These are phyloP conservation scores for Chrysoperla carnea DNA, from an alignment of 1,140 invertebrate species.

Conservation along the genomic window DNA sequence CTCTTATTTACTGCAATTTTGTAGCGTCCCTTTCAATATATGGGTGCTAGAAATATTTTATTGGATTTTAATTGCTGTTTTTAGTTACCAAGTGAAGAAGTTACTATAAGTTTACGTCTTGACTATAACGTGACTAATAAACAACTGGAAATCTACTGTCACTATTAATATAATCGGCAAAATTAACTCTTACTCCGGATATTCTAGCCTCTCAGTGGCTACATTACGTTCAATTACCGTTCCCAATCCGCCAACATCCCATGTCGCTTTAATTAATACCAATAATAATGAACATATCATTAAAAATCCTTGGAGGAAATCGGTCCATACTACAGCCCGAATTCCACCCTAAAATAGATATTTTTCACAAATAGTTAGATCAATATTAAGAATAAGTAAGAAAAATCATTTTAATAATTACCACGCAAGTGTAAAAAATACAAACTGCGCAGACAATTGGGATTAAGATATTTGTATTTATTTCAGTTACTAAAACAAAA, in stretches of 20 bases:
- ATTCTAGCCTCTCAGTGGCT: slow-evolving; percentile 52
- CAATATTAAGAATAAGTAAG: slow-evolving; percentile 1
- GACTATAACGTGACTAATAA: no score
- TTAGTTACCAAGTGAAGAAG: no score
- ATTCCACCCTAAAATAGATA: slow-evolving; percentile 60
- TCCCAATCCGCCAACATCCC: slow-evolving; percentile 55
- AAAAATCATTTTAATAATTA: slow-evolving; percentile 27
- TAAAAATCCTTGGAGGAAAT: slow-evolving; percentile 69
- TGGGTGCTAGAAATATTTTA: no score
- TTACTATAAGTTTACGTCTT: no score
- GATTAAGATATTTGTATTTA: slow-evolving; percentile 66
- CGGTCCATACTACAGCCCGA: slow-evolving; percentile 90
- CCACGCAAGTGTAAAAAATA: slow-evolving; percentile 82
- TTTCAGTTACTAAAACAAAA: slow-evolving; percentile 56
- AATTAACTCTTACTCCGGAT: slow-evolving; percentile 42
- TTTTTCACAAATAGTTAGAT: neutral
- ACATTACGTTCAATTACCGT: slow-evolving; percentile 48
- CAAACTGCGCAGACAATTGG: slow-evolving; percentile 73
- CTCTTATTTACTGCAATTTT: no score
- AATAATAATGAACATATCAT: slow-evolving; percentile 72
- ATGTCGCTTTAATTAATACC: slow-evolving; percentile 60
- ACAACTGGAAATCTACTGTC: neutral
- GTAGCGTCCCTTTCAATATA: no score
- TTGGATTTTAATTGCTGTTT: no score
- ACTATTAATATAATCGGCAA: no score